Base-by-base conservation (phyloP, 2,113 vertebrate species). In the Forbesichthys agassizii region DNA sequence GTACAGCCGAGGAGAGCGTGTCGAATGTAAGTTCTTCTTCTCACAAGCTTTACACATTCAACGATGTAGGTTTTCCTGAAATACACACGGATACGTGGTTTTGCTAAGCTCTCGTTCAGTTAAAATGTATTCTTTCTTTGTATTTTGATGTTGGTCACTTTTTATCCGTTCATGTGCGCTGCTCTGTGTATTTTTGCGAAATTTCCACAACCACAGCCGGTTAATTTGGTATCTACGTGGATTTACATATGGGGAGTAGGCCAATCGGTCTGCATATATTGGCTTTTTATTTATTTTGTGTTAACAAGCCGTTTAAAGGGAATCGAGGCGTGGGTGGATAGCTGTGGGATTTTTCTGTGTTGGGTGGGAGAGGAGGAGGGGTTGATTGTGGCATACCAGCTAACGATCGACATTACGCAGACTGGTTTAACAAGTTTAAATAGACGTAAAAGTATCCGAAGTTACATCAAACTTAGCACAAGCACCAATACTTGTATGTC, bases 121-220 rank as follows among this genome's bases (percentile, higher is more conserved):
- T 75, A 73, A 77, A 63, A 62, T 59, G 9, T 73, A 46, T 85
- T 82, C 73, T 77, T 79, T 84, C 80, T 88, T 89, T 86, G 77
- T 88, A 85, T 80, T 78, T 77, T 79, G 75, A 77, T 72, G 57
- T 85, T 79, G 58, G 65, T 33, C 74, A 90, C 87, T 91, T 90
- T 88, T 84, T 79, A 66, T 80, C 18, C 71, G 12, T 51, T 70
- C 61, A 16, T 66, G 67, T n/a, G 75, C 59, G 67, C 59, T 71
- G 14, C 53, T 66, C 60, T 70, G 27, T 27, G 27, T 27, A 27
- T 27, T 27, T 51, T 16, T 56, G 10, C 27, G 5, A 6, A 5
- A 5, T 42, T 42, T 42, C 36, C 36, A 42, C 36, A 42, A 42
- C 36, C 36, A 42, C 36, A 42, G 36, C 36, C 36, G 36, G 36